These are phyloP conservation scores for Brachionus manjavacas DNA, from an alignment of 1,140 invertebrate genomes.

Conservation along the genomic window DNA sequence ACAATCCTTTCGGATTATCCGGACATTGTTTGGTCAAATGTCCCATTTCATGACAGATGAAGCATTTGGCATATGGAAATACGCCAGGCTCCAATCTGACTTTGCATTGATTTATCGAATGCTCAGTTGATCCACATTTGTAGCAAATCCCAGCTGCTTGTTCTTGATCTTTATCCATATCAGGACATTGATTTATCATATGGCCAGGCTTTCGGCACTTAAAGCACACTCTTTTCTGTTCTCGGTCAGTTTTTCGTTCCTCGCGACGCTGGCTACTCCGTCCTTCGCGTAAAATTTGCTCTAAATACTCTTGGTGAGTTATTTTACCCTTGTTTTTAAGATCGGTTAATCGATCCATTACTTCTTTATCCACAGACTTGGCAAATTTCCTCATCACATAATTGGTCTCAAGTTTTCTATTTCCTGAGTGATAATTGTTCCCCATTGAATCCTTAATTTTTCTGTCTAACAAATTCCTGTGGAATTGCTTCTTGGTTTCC, in stretches of 20 bases:
- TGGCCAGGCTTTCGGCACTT: conserved; percentile 69
- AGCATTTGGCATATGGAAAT: conserved; percentile 70
- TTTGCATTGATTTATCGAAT: conserved; percentile 50
- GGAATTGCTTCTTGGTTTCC: conserved; percentile 33
- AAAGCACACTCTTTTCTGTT: conserved; percentile 63
- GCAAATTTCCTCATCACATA: conserved; percentile 21
- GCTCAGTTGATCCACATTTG: conserved; percentile 59
- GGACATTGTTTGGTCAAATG: conserved; percentile 58
- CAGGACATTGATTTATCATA: conserved; percentile 72
- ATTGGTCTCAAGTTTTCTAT: not conserved
- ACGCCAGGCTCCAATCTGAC: conserved; percentile 56
- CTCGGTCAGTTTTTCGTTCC: conserved; percentile 22
- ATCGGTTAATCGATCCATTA: not conserved
- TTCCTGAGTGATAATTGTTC: not conserved
- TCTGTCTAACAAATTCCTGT: not conserved
- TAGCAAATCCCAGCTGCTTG: conserved; percentile 56
- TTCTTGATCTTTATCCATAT: conserved; percentile 57
- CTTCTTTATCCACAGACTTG: conserved; percentile 2
- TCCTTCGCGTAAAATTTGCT: conserved; percentile 26
- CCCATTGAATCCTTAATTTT: not conserved
- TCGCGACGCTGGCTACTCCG: conserved; percentile 17
- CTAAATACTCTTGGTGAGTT: conserved; percentile 30
- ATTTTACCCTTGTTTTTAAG: conserved; percentile 16
- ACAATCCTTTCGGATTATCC: conserved; percentile 67
- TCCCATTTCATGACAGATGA: conserved; percentile 57